Base-by-base conservation (phyloP, 2,113 vertebrate species). In the Myotis brandtii region DNA sequence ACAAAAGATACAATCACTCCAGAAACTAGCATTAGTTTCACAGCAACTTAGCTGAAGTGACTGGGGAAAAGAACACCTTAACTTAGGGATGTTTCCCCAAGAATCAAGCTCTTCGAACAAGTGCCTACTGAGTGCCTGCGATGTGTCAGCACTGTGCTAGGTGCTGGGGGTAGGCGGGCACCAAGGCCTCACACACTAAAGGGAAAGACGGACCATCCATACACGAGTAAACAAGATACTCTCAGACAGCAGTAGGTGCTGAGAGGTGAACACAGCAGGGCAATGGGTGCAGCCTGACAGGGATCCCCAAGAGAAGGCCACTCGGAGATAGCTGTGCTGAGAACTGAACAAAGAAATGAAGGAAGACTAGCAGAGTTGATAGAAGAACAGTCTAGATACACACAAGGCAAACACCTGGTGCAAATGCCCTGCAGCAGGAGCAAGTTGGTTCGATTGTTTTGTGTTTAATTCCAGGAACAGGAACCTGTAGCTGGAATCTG, bases 81-180 rank as follows among this genome's bases (percentile, higher is more conserved):
- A 89, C 21, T 54, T 30, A 37, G 40, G 50, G 52, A 14, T 69
- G n/a, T 64, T 67, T 81, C 25, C 18, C 17, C 59, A 70, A 70
- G 43, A 80, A 56, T 67, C 56, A 82, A 87, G 76, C 54, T 93
- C 72, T 77, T 17, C 70, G 56, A 85, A 32, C 12, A 30, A 46
- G 81, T 25, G 64, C 40, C 48, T n/a, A 48, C 18, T 11, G 62
- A 73, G 27, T 12, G 11, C 25, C 27, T 43, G 69, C 59, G 5
- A 20, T 4, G 4, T 18, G 30, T 52, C 73, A 46, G 48, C 34
- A 27, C 18, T 2, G 17, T 13, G 48, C 17, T 12, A 9, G 43
- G 75, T 30, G 20, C 23, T 9, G 1, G 70, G 25, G 14, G 20
- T 6, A 17, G 5, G 10, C 0, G 0, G 40, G 66, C 13, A 27